These are phyloP conservation scores for Steinernema feltiae DNA, from an alignment of 1,140 invertebrate species.

Conservation along the genomic window DNA sequence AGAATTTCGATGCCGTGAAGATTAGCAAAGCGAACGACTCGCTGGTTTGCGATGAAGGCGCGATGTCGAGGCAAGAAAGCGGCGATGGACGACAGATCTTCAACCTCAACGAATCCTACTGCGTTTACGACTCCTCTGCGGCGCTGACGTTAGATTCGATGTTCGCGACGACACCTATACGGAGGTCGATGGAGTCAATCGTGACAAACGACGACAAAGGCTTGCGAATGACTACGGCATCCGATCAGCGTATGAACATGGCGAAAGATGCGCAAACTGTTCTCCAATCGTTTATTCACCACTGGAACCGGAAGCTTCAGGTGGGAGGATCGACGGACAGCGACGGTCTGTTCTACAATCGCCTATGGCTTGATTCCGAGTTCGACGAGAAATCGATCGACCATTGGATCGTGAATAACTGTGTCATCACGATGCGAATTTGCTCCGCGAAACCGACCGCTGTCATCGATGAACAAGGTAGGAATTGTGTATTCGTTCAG, in stretches of 20 bases:
- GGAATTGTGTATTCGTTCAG: slow-evolving; percentile 8
- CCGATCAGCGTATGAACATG: neutral
- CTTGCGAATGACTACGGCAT: neutral
- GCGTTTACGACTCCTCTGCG: neutral
- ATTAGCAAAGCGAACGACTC: neutral
- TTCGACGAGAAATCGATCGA: slow-evolving; percentile 22
- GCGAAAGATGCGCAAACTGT: slow-evolving; percentile 7
- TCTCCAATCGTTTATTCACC: slow-evolving; percentile 5
- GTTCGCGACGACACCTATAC: neutral
- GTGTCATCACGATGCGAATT: slow-evolving; percentile 12
- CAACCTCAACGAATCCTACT: slow-evolving; percentile 1
- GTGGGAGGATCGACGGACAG: neutral
- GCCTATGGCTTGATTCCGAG: neutral
- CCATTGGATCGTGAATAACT: slow-evolving; percentile 22
- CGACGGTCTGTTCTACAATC: neutral
- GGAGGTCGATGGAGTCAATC: neutral
- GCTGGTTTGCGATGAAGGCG: neutral
- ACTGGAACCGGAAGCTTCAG: neutral
- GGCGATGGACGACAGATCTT: slow-evolving; percentile 16
- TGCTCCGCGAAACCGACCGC: neutral
- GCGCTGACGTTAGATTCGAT: neutral
- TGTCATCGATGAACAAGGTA: neutral
- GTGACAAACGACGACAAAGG: slow-evolving; percentile 12
- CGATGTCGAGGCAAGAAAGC: slow-evolving; percentile 15
- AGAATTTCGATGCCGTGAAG: slow-evolving; percentile 16